A percentile compares a stretch with the other conserved stretches of the same genome.
Conservation (phyloP, 2,113 vertebrate species). For the Prietella phreatophila region DNA sequence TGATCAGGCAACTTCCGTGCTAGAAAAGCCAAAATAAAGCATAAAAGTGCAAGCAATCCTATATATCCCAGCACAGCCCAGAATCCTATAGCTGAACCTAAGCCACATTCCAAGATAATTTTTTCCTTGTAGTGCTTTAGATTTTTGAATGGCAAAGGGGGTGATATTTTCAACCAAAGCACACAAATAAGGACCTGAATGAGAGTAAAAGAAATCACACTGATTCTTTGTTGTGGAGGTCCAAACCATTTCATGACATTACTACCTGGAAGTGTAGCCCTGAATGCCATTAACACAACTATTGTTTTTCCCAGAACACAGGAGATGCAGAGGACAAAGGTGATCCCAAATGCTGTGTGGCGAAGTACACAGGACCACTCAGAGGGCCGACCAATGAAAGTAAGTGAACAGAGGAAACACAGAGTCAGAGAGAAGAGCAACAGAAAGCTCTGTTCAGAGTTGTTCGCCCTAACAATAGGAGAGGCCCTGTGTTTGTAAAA, state of each 20-base stretch:
- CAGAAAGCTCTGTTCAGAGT: slow-evolving; percentile 66
- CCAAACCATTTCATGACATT: slow-evolving; percentile 68
- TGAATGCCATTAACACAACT: slow-evolving; percentile 68
- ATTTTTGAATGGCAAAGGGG: slow-evolving; percentile 61
- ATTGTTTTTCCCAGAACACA: slow-evolving; percentile 69
- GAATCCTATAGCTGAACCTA: slow-evolving; percentile 64
- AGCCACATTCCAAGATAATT: slow-evolving; percentile 65
- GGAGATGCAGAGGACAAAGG: slow-evolving; percentile 67
- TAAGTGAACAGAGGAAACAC: slow-evolving; percentile 67
- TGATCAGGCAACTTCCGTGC: slow-evolving; percentile 66
- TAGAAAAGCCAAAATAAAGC: slow-evolving; percentile 67
- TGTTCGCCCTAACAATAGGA: slow-evolving; percentile 69
- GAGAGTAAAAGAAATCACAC: slow-evolving; percentile 59
- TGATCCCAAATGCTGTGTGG: slow-evolving; percentile 67
- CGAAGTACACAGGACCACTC: slow-evolving; percentile 67
- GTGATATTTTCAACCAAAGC: slow-evolving; percentile 62
- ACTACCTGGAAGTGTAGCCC: slow-evolving; percentile 62
- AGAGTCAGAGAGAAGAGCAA: slow-evolving; percentile 64
- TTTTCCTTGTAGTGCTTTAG: slow-evolving; percentile 58
- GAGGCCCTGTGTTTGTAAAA: slow-evolving; percentile 63
- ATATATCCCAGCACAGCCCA: slow-evolving; percentile 68
- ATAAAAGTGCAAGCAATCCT: slow-evolving; percentile 62
- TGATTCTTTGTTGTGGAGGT: slow-evolving; percentile 63
- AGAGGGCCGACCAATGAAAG: slow-evolving; percentile 68
- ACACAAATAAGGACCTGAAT: slow-evolving; percentile 65